Evolutionary conservation across 2,888 invertebrate species (phyloP), one percentile per base, ranked within the genome.

Genomic region (Plagiodera versicolora): DNA sequence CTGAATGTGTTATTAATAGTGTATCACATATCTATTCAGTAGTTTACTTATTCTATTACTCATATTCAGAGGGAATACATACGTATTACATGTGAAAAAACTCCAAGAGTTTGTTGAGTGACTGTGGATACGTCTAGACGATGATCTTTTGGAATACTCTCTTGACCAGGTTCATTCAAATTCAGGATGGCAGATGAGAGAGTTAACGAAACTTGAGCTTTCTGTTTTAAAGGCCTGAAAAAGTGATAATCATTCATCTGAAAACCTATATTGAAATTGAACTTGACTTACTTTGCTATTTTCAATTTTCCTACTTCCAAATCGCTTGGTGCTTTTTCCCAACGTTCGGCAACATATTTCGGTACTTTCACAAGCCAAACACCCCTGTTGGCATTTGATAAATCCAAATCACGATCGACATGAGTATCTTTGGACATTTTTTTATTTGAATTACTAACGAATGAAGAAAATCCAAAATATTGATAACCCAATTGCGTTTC

Each of bases 341-440:
- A 98, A 83, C 92, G 90, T 73, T 92, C 93, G 4, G 96, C 93
- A 70, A 98, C 90, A 79, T 98, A 98, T 82, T 98, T 98, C 0
- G 98, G 98, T 9, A 91, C 91, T 82, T 98, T 98, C 0, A 98
- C 98, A 6, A 98, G 85, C 98, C 98, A 98, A 10, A 98, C 94
- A 61, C 96, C 96, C 72, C 96, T 85, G 16, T 90, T 90, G 16
- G 94, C 91, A 78, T 95, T 94, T 16, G 92, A 90, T 55, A 95
- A 83, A 82, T 97, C 96, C 66, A 97, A 83, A 79, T 92, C 92
- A 67, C 89, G 86, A 75, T 92, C 92, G 52, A 87, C 84, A 67
- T 90, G 89, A 54, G 84, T 68, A 46, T 76, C 75, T 69, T 73
- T 75, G 8, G 76, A 75, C 76, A 76, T 76, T 60, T 68, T 73